Evolutionary conservation across 2,888 invertebrate species (phyloP).

Genomic region (Agrotis segetum): DNA sequence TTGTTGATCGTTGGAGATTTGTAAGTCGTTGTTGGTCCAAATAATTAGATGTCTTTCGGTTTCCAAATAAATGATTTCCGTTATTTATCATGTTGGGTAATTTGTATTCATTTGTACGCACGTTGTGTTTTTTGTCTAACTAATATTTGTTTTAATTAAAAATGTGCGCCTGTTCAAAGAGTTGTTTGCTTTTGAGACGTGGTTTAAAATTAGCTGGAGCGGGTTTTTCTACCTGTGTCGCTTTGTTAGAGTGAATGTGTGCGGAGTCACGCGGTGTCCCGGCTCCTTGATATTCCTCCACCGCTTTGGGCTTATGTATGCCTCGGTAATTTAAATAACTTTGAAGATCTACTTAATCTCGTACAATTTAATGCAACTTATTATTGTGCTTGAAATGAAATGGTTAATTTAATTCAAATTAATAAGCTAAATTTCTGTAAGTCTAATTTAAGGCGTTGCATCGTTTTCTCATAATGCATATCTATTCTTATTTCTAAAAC

Average conservation of each 20-base stretch:
- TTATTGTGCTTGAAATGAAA: not conserved
- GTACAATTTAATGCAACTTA: conserved; percentile 6
- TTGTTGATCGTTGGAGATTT: conserved; percentile 71
- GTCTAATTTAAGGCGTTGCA: not conserved
- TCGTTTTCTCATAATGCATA: no score
- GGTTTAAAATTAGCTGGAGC: conserved; percentile 78
- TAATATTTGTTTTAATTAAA: conserved; percentile 83
- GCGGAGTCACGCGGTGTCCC: conserved; percentile 83
- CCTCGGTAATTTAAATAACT: conserved; percentile 68
- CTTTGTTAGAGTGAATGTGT: conserved; percentile 83
- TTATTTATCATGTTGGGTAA: conserved; percentile 70
- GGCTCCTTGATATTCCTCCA: conserved; percentile 78
- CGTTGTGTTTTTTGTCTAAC: conserved; percentile 64
- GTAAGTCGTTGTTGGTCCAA: conserved; percentile 72
- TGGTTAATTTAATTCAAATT: not conserved
- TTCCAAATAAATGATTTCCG: conserved; percentile 69
- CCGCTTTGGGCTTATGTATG: conserved; percentile 74
- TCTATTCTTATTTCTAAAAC: not conserved
- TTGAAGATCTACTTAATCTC: conserved; percentile 35
- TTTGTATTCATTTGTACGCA: conserved; percentile 68
- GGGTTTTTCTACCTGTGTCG: conserved; percentile 85
- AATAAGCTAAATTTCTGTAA: not conserved
- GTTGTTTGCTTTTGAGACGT: conserved; percentile 77
- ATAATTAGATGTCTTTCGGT: conserved; percentile 73
- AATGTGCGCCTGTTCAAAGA: conserved; percentile 75